phyloP scores from a whole-genome alignment of 1,140 invertebrate species.

The Eupristina koningsbergeri region DNA sequence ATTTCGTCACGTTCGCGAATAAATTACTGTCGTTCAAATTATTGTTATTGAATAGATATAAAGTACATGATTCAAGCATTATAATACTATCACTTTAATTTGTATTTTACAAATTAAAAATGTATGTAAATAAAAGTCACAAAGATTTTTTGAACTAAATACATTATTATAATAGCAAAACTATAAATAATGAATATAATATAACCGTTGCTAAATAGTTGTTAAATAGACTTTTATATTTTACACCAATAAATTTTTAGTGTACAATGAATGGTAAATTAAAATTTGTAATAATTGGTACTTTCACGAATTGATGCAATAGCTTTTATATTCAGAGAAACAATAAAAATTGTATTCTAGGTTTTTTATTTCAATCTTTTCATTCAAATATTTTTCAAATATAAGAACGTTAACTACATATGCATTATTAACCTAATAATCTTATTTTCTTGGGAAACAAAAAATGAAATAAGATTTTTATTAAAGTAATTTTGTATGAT shows the following conservation, averaged over 20 bases:
- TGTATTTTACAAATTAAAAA: no score
- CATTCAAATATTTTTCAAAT: no score
- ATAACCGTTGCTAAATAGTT: neutral
- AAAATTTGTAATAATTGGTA: neutral
- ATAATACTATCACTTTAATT: no score
- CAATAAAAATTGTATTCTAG: neutral
- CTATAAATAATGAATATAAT: neutral
- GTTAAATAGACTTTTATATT: neutral
- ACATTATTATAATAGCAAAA: neutral
- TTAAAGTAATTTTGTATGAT: neutral
- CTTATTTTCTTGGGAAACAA: no score
- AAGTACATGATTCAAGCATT: no score
- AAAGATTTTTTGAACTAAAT: neutral
- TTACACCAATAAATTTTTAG: neutral
- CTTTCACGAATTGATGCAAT: neutral
- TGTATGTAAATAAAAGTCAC: no score
- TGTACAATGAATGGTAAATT: neutral
- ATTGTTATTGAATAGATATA: no score
- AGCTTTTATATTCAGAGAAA: neutral
- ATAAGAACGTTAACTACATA: no score
- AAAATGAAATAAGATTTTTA: neutral
- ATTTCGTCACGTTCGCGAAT: neutral
- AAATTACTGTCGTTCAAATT: neutral
- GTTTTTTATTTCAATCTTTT: no score
- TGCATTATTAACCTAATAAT: no score